These are phyloP conservation scores for Balaeniceps rex DNA, from an alignment of 2,113 vertebrate genomes.

Conservation along the genomic window DNA sequence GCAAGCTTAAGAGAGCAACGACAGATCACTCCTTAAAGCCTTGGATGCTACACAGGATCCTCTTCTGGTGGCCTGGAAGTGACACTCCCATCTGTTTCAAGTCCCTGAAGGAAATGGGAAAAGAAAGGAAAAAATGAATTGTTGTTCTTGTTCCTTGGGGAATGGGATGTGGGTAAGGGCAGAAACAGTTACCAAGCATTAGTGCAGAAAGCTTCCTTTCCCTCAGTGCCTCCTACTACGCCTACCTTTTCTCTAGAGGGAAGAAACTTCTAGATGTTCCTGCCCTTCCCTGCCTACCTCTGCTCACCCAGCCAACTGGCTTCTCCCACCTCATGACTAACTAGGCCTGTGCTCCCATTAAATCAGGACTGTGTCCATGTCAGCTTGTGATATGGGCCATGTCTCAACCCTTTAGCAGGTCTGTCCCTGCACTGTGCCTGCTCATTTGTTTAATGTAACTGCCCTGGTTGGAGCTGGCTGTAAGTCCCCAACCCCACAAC, in stretches of 20 bases:
- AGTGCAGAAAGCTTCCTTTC: neutral
- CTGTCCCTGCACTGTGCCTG: neutral
- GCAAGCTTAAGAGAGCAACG: neutral
- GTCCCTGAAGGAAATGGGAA: slow-evolving; percentile 57
- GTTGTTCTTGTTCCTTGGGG: neutral
- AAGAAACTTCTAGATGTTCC: neutral
- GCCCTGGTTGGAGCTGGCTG: neutral
- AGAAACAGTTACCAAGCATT: neutral
- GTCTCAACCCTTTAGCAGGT: neutral
- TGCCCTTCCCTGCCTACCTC: neutral
- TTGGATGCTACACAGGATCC: slow-evolving; percentile 80
- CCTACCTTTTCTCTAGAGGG: neutral
- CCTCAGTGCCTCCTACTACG: neutral
- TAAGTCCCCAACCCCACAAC: neutral
- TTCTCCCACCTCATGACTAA: neutral
- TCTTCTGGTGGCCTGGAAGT: slow-evolving; percentile 77
- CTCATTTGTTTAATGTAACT: neutral
- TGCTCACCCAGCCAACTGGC: neutral
- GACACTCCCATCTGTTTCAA: slow-evolving; percentile 80
- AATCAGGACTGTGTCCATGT: neutral
- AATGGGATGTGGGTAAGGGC: neutral
- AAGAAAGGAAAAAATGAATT: neutral
- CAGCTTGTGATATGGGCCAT: neutral
- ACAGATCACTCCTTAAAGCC: slow-evolving; percentile 76
- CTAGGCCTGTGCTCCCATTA: neutral